These are phyloP conservation scores for Eupithecia abbreviata DNA, from an alignment of 2,888 invertebrate genomes.

Conservation along the genomic window DNA sequence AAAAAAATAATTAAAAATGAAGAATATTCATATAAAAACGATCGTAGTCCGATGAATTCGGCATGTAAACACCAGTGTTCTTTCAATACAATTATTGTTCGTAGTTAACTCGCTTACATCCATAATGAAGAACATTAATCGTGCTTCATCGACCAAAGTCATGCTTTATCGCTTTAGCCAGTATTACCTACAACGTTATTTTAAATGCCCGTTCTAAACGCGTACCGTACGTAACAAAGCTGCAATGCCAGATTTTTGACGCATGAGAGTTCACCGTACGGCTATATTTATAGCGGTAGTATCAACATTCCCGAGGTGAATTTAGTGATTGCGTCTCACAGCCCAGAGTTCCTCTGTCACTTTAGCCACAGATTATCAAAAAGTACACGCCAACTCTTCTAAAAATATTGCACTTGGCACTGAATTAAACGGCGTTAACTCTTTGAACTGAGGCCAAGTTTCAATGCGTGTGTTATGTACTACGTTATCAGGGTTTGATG, in stretches of 20 bases:
- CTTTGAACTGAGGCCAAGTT: constrained; percentile 76
- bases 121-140: neutral
- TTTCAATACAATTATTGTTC: no score
- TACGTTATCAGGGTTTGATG: constrained; percentile 27
- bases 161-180: neutral
- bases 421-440: constrained; percentile 71
- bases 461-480: constrained; percentile 36
- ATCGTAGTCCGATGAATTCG: no score
- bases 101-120: no score
- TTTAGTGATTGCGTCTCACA: constrained; percentile 59
- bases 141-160: neutral
- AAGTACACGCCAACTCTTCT: constrained; percentile 50
- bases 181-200: constrained; percentile 1
- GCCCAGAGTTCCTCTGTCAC: constrained; percentile 52
- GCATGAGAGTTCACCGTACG: constrained; percentile 33
- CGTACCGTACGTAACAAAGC: constrained; percentile 15
- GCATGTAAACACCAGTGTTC: no score
- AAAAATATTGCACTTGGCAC: constrained; percentile 81
- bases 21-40: no score
- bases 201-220: constrained; percentile 9
- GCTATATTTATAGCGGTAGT: constrained; percentile 43
- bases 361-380: constrained; percentile 43
- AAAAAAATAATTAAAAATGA: neutral
- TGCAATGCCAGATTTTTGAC: constrained; percentile 23
- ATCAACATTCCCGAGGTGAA: constrained; percentile 49